Conservation (phyloP, 2,113 vertebrate species). For the Peromyscus maniculatus region DNA sequence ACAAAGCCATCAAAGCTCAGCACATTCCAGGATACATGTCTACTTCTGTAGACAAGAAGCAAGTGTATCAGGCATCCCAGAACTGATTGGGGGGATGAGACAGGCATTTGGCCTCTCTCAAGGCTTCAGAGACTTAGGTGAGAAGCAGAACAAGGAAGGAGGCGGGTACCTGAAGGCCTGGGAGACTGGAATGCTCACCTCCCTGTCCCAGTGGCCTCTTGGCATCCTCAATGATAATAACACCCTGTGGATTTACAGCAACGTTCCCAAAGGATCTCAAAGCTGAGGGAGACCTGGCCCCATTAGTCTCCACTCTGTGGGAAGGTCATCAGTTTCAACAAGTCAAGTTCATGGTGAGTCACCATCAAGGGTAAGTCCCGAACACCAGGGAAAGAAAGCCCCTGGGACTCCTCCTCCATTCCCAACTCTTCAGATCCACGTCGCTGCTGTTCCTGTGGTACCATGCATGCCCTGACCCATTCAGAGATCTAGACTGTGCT, state of each 20-base stretch:
- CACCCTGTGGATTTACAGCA: slow-evolving; percentile 49
- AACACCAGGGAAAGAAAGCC: not conserved
- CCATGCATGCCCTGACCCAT: rapidly evolving
- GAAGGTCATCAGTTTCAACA: not conserved
- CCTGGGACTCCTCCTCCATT: not conserved
- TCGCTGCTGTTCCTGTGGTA: rapidly evolving
- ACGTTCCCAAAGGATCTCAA: slow-evolving; percentile 63
- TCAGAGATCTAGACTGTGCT: not conserved
- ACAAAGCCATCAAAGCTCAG: not conserved
- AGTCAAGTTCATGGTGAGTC: not conserved
- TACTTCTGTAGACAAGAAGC: not conserved
- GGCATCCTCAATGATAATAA: not conserved
- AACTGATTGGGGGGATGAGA: no score
- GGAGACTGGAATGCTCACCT: not conserved
- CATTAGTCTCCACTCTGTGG: not conserved
- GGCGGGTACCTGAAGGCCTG: not conserved
- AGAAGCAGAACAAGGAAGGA: not conserved
- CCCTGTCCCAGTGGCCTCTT: not conserved
- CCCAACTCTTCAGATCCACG: rapidly evolving
- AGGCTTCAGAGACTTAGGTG: not conserved
- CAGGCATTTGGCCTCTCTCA: not conserved
- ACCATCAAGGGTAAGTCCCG: not conserved
- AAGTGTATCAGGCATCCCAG: not conserved
- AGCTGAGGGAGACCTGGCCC: slow-evolving; percentile 2
- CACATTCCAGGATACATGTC: rapidly evolving